These are phyloP conservation scores for Drosophila aff. DNA, from an alignment of 1,140 invertebrate species.

Conservation along the genomic window DNA sequence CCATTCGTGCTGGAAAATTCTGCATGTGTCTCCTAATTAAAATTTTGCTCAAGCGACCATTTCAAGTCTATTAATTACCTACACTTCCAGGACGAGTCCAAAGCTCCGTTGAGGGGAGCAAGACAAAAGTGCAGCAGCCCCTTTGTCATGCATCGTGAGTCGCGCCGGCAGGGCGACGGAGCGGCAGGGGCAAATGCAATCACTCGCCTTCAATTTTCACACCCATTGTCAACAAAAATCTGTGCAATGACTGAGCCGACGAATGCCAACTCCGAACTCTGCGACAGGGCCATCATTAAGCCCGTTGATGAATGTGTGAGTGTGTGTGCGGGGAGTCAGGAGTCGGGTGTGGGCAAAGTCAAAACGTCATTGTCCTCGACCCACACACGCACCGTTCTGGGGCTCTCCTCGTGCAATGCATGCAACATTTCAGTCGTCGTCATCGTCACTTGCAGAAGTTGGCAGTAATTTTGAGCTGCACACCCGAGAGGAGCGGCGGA, in stretches of 20 bases:
- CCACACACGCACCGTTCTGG: conserved; percentile 16
- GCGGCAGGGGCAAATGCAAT: conserved; percentile 65
- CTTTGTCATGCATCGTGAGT: conserved; percentile 54
- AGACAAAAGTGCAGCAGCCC: conserved; percentile 33
- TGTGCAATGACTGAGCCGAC: conserved; percentile 59
- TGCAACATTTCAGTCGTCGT: conserved; percentile 63
- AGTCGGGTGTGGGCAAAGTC: conserved; percentile 38
- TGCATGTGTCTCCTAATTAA: conserved; percentile 82
- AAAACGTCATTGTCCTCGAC: conserved; percentile 71
- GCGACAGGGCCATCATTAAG: conserved; percentile 67
- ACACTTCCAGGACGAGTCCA: conserved; percentile 40
- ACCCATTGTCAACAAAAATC: conserved; percentile 83
- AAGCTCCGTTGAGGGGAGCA: conserved; percentile 11
- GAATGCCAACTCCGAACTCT: conserved; percentile 43
- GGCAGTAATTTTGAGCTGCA: conserved; percentile 79
- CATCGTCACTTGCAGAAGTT: conserved; percentile 80
- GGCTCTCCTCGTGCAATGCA: conserved; percentile 36
- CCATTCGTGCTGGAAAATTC: conserved; percentile 39
- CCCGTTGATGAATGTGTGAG: conserved; percentile 68
- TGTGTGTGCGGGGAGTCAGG: conserved; percentile 27
- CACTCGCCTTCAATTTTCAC: conserved; percentile 83
- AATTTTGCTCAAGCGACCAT: conserved; percentile 78
- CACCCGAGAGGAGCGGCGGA: conserved; percentile 34
- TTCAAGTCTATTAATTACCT: conserved; percentile 83
- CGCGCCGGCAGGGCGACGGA: neutral